Percentiles rank a stretch among this genome's conserved stretches.
These are phyloP conservation scores for Zaprionus tsacasi DNA, from an alignment of 1,140 invertebrate species.

Conservation along the genomic window DNA sequence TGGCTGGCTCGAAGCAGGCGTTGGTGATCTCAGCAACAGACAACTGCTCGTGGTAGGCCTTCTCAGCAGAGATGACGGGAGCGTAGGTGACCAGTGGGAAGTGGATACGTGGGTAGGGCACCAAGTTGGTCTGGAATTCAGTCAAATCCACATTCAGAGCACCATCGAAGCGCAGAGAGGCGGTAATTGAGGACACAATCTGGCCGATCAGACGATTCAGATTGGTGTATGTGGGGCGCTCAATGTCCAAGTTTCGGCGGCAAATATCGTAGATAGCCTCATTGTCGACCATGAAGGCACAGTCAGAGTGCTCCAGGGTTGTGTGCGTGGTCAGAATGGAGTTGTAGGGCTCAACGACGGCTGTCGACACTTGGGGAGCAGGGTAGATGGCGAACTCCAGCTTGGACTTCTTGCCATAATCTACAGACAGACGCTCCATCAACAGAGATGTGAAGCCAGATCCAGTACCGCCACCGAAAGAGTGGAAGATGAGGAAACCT, in stretches of 20 bases:
- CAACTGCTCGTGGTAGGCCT: conserved; percentile 93
- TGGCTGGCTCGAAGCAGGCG: conserved; percentile 94
- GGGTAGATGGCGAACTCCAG: conserved; percentile 96
- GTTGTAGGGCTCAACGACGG: conserved; percentile 96
- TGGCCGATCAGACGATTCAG: conserved; percentile 93
- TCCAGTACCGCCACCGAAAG: conserved; percentile 95
- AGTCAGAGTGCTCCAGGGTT: conserved; percentile 93
- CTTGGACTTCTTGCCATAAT: conserved; percentile 95
- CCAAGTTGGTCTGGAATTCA: conserved; percentile 95
- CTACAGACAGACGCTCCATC: conserved; percentile 95
- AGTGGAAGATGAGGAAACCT: conserved; percentile 95
- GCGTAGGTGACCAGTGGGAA: conserved; percentile 94
- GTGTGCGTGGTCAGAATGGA: conserved; percentile 92
- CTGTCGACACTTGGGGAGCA: conserved; percentile 94
- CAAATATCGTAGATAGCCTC: conserved; percentile 97
- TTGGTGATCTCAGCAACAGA: conserved; percentile 95
- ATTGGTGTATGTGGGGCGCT: conserved; percentile 92
- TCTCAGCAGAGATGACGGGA: conserved; percentile 93
- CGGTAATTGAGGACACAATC: conserved; percentile 94
- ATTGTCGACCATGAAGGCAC: conserved; percentile 95
- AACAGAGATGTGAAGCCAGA: conserved; percentile 94
- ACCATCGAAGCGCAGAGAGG: conserved; percentile 95
- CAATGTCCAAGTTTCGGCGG: conserved; percentile 93
- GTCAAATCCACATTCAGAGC: conserved; percentile 95
- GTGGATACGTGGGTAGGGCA: conserved; percentile 93